These are phyloP conservation scores for Choloepus didactylus DNA, from an alignment of 2,797 vertebrate genomes.

Conservation along the genomic window DNA sequence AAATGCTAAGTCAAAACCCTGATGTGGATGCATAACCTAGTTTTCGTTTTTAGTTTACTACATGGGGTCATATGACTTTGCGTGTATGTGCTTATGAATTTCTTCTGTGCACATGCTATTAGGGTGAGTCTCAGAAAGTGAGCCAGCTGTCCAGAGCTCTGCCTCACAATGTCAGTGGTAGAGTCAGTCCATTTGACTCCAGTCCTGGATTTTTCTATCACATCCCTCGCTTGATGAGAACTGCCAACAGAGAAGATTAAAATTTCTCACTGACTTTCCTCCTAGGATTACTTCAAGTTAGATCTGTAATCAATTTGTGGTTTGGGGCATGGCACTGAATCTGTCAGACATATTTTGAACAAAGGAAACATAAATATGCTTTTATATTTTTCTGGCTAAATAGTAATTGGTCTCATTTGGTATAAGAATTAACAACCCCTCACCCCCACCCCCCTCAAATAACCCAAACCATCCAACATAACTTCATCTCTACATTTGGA, in stretches of 20 bases:
- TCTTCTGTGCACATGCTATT: not conserved
- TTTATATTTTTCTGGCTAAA: not conserved
- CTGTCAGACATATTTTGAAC: slow-evolving; percentile 18
- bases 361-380: not conserved
- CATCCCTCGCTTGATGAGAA: not conserved
- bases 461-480: not conserved
- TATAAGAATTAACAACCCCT: not conserved
- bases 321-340: not conserved
- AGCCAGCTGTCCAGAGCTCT: not conserved
- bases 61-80: not conserved
- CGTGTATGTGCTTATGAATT: not conserved
- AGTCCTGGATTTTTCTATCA: not conserved
- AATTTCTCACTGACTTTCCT: not conserved
- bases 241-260: not conserved
- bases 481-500: not conserved
- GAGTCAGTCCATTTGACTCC: not conserved
- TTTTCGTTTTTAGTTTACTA: not conserved
- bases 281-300: not conserved
- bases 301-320: not conserved
- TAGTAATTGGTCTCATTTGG: not conserved
- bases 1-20: not conserved
- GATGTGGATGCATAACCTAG: not conserved
- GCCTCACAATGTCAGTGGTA: not conserved
- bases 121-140: not conserved
- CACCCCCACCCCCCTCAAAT: not conserved